Base-by-base conservation (phyloP, 2,888 invertebrate species). In the Hypolimnas misippus region DNA sequence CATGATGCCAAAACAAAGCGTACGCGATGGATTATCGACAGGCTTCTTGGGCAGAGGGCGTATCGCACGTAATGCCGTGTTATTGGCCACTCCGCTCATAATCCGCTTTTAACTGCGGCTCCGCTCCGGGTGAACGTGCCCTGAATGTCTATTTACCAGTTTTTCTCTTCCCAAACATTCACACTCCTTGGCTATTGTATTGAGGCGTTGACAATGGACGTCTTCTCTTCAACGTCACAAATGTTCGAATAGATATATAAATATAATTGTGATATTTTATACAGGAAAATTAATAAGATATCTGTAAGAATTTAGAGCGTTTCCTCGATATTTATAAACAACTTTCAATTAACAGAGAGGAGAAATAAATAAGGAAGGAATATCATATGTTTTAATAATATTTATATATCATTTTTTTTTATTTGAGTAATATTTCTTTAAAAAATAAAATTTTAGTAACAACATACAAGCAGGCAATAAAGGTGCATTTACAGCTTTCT, bases 21-120 rank as follows among this genome's bases (percentile, higher is more conserved):
- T 79, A 79, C 73, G 74, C 72, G 67, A 74, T 78, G 79, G 84
- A 80, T 85, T 86, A 84, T 82, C 80, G 75, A 72, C 73, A 72
- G 71, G 68, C 73, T 74, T 71, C 71, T 70, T 73, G 71, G 57
- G 62, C 59, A 53, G 57, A 74, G 72, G 76, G 76, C 77, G 75
- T 73, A 75, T 73, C 75, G 76, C 79, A 73, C 78, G 82, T 83
- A 83, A 76, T 74, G 81, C 84, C 76, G 73, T 79, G 85, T 86
- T 88, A 88, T 89, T 88, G 89, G 88, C 84, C 84, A 82, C 85
- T 84, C 83, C 74, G 76, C 84, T 84, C 88, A 85, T 90, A 90
- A 92, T 91, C 89, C 89, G 83, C 84, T 85, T 91, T 89, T 90
- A 91, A 90, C 85, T 89, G 88, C 87, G 82, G 80, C 75, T 74